Evolutionary conservation across 2,113 vertebrate genomes (phyloP).

Genomic region (Origma solitaria): DNA sequence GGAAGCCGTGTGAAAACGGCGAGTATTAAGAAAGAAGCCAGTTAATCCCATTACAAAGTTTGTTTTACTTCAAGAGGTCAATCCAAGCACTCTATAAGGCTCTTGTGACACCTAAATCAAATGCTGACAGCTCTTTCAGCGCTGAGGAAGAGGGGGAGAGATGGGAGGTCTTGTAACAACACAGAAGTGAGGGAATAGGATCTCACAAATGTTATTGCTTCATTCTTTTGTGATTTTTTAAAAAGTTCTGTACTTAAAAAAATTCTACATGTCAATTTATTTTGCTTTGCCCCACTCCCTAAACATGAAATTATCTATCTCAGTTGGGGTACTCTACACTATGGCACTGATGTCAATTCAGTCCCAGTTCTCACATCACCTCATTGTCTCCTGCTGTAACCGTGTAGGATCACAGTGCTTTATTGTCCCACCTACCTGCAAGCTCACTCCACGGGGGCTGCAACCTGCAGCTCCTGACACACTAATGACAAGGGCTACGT

Average conservation of each 20-base stretch:
- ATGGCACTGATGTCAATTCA: not conserved
- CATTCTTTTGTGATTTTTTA: not conserved
- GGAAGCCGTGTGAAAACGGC: not conserved
- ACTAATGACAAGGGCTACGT: not conserved
- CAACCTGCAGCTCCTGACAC: not conserved
- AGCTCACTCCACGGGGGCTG: not conserved
- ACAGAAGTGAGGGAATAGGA: not conserved
- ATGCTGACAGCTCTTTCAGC: not conserved
- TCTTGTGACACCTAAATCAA: slow-evolving; percentile 13
- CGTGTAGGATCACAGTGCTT: not conserved
- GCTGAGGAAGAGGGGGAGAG: not conserved
- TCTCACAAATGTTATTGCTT: not conserved
- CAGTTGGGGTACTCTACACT: not conserved
- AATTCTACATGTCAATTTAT: not conserved
- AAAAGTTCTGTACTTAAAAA: not conserved
- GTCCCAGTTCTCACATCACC: not conserved
- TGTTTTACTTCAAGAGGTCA: slow-evolving; percentile 36
- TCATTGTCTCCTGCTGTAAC: not conserved
- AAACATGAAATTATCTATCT: not conserved
- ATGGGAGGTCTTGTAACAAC: not conserved
- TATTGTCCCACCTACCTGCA: not conserved
- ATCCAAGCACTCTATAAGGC: not conserved
- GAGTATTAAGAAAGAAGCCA: not conserved
- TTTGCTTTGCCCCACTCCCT: not conserved
- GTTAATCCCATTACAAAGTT: slow-evolving; percentile 50